Evolutionary conservation across 2,113 vertebrate species (phyloP).

Genomic region (cattle (Bos taurus)): ARS-UCD2.0 NC_037347.1:49310001-49310500

Average conservation of each 20-base stretch:
- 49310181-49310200: not conserved
- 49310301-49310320: not conserved
- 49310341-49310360: not conserved
- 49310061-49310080: not conserved
- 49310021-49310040: not conserved
- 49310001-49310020: not conserved
- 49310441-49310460: not conserved
- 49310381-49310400: not conserved
- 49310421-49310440: not conserved
- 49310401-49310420: not conserved
- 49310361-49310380: not conserved
- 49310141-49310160: not conserved
- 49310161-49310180: not conserved
- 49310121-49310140: not conserved
- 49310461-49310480: not conserved
- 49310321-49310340: not conserved
- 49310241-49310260: not conserved
- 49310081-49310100: not conserved
- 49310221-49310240: accelerated
- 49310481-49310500: not conserved
- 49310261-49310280: not conserved
- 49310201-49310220: not conserved
- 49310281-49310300: not conserved
- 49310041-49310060: not conserved
- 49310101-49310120: not conserved